Percentiles rank a stretch among this genome's conserved stretches.
phyloP scores from a whole-genome alignment of 2,888 invertebrate species.

The Ectemnius cavifrons region DNA sequence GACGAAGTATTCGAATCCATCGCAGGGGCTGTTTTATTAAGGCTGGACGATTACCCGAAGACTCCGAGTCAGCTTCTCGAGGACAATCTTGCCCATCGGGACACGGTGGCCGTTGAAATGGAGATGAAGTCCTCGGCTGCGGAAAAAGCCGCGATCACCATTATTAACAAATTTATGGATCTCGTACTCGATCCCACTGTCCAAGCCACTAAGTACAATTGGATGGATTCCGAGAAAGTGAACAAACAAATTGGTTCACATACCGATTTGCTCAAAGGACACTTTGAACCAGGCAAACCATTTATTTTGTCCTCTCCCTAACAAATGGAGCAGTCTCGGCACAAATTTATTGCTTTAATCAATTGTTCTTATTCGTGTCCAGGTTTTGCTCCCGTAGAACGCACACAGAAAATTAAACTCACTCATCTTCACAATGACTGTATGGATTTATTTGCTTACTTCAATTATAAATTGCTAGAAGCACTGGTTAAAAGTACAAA shows the following conservation, averaged over 20 bases:
- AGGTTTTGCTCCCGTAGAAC: slow-evolving; percentile 84
- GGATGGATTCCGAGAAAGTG: slow-evolving; percentile 83
- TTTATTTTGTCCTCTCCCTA: background rate
- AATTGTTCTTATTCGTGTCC: slow-evolving; percentile 1
- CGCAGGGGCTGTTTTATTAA: slow-evolving; percentile 82
- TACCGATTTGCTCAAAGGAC: slow-evolving; percentile 77
- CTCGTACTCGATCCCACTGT: slow-evolving; percentile 82
- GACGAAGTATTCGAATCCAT: slow-evolving; percentile 84
- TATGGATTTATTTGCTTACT: slow-evolving; percentile 89
- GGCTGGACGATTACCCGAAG: slow-evolving; percentile 82
- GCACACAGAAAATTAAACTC: slow-evolving; percentile 81
- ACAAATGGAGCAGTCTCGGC: background rate
- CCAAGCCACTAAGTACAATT: slow-evolving; percentile 82
- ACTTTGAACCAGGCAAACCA: slow-evolving; percentile 81
- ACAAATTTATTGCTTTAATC: background rate
- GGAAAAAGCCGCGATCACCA: slow-evolving; percentile 87
- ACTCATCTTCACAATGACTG: slow-evolving; percentile 84
- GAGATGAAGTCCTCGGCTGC: slow-evolving; percentile 83
- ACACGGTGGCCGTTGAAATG: slow-evolving; percentile 79
- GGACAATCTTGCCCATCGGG: slow-evolving; percentile 81
- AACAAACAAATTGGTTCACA: slow-evolving; percentile 82
- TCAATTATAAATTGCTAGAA: slow-evolving; percentile 87
- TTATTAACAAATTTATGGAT: slow-evolving; percentile 87
- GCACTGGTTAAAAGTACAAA: slow-evolving; percentile 87
- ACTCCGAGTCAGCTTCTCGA: slow-evolving; percentile 82